Percentiles rank a stretch among this genome's conserved stretches.
These are phyloP conservation scores for Agriopis aurantiaria DNA, from an alignment of 2,888 invertebrate species.

Conservation along the genomic window DNA sequence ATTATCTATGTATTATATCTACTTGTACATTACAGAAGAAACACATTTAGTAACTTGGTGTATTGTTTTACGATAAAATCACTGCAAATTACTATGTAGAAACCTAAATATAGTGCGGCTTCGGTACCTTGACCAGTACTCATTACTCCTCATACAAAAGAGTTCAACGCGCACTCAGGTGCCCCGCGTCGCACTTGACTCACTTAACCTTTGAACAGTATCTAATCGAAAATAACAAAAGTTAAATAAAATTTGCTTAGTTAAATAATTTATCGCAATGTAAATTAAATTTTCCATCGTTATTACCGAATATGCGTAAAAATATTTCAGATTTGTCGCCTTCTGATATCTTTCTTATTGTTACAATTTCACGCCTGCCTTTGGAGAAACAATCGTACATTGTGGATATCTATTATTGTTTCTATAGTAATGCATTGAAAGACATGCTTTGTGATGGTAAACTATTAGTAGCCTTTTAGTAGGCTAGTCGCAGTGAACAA, in stretches of 20 bases:
- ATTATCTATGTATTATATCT: no score
- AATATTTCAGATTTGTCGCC: no score
- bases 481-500: background rate
- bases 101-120: background rate
- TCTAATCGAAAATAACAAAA: background rate
- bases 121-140: no score
- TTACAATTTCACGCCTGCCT: no score
- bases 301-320: no score
- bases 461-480: background rate
- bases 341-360: no score
- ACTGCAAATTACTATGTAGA: background rate
- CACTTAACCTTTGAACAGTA: conserved; percentile 32
- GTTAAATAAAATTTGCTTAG: background rate
- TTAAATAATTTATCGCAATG: background rate
- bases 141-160: conserved; percentile 50
- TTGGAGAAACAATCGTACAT: no score
- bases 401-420: background rate
- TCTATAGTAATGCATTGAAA: background rate
- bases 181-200: background rate
- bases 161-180: conserved; percentile 67
- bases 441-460: background rate
- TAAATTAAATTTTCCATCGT: background rate
- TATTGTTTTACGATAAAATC: background rate
- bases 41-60: no score
- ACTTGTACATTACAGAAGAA: no score